phyloP scores from a whole-genome alignment of 2,888 invertebrate species.

The Gastrophysa polygoni region DNA sequence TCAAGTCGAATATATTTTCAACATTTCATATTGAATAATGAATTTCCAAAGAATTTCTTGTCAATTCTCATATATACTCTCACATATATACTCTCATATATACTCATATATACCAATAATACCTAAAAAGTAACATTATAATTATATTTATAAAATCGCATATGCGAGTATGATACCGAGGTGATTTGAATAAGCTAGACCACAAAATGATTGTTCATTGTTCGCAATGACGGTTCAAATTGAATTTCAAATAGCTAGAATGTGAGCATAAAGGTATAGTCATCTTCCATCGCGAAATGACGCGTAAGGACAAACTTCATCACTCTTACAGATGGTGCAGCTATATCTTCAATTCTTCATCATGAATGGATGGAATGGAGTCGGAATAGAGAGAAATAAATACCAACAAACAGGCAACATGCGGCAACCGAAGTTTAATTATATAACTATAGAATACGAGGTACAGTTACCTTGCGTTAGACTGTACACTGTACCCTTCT shows the following conservation, averaged over 20 bases:
- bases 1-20: no score
- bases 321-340: not conserved
- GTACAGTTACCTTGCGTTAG: conserved; percentile 51
- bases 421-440: conserved; percentile 49
- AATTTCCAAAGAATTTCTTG: no score
- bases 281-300: not conserved
- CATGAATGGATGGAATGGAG: conserved; percentile 29
- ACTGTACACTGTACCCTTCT: conserved; percentile 48
- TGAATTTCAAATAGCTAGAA: not conserved
- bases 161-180: no score
- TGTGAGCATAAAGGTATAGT: not conserved
- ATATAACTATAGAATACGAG: conserved; percentile 53
- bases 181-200: not conserved
- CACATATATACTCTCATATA: no score
- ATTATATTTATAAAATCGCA: no score
- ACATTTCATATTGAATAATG: no score
- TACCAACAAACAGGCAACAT: conserved; percentile 40
- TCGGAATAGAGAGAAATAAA: conserved; percentile 35
- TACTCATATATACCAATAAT: no score
- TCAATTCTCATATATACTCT: no score
- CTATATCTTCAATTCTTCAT: conserved; percentile 19
- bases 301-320: not conserved
- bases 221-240: not conserved
- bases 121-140: no score
- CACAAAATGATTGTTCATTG: not conserved